Evolutionary conservation across 2,113 vertebrate genomes (phyloP).

Genomic region (Okapia johnstoni): DNA sequence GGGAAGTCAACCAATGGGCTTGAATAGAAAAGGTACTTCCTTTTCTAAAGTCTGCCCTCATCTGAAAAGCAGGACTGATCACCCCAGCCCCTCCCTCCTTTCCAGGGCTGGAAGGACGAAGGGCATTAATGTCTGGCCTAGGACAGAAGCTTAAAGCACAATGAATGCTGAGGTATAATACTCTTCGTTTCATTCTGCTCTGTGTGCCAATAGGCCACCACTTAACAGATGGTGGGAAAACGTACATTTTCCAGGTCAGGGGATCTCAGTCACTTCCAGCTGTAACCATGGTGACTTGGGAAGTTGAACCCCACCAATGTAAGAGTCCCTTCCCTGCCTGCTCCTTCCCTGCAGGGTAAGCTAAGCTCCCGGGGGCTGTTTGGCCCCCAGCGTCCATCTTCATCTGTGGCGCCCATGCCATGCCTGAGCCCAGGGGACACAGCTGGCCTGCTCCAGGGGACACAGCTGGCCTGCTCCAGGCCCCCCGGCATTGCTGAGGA

Average conservation of each 20-base stretch:
- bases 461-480: not conserved
- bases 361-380: not conserved
- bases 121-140: not conserved
- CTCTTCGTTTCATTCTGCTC: not conserved
- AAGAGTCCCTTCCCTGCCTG: not conserved
- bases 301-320: not conserved
- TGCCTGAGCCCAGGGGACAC: not conserved
- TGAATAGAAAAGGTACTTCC: not conserved
- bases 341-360: not conserved
- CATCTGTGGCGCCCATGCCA: not conserved
- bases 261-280: not conserved
- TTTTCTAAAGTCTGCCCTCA: not conserved
- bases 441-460: not conserved
- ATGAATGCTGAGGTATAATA: not conserved
- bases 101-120: not conserved
- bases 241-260: not conserved
- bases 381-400: not conserved
- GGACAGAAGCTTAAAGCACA: too few relatives aligned
- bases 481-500: not conserved
- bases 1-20: not conserved
- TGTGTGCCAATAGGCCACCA: not conserved
- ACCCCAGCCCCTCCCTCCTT: not conserved
- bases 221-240: not conserved
- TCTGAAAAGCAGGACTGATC: not conserved
- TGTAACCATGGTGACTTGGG: not conserved